Evolutionary conservation across 2,888 invertebrate genomes (phyloP), one percentile per base, ranked within the genome.

Genomic region (Mactromeris polynyma): DNA sequence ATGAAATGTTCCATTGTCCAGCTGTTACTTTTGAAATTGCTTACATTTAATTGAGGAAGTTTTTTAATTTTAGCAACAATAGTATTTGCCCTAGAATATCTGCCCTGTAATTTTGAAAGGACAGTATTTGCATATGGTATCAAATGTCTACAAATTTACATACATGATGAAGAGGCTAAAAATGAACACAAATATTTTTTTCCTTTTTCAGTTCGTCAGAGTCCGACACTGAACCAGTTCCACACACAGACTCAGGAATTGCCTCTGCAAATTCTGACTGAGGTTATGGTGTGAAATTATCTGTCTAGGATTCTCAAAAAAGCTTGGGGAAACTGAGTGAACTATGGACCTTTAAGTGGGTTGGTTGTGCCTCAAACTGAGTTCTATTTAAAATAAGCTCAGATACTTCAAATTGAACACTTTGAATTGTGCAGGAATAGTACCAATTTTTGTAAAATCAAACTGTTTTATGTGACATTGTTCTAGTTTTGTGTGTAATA

Each of bases 181-280:
- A 17, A 17, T 46, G 46, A 46, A 3, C 11, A 46, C 17, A 46
- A n/a, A n/a, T n/a, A n/a, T n/a, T n/a, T n/a, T 64, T 73, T 73
- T 58, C n/a, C 17, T 21, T n/a, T 84, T 84, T 38, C 73, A 90
- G 90, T 42, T 83, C 90, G 40, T 87, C 85, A 54, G 90, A 83
- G 7, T 89, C 89, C 2, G 91, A 88, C 26, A 77, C 46, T n/a
- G 89, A 87, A 33, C 69, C 36, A 21, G 21, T 69, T 9, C 40
- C 42, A 21, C 86, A 90, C 38, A 86, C 86, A 84, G 91, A 91
- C 73, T 91, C 91, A 51, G 91, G 91, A 33, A 88, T 91, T 31
- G 91, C 88, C 17, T 91, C 91, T 4, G 91, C 91, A 46, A 91
- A 91, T 80, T 91, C 91, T 33, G 91, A 89, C 73, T 90, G 83